Conservation (phyloP, 2,888 invertebrate species). For the Aquatica leii region DNA sequence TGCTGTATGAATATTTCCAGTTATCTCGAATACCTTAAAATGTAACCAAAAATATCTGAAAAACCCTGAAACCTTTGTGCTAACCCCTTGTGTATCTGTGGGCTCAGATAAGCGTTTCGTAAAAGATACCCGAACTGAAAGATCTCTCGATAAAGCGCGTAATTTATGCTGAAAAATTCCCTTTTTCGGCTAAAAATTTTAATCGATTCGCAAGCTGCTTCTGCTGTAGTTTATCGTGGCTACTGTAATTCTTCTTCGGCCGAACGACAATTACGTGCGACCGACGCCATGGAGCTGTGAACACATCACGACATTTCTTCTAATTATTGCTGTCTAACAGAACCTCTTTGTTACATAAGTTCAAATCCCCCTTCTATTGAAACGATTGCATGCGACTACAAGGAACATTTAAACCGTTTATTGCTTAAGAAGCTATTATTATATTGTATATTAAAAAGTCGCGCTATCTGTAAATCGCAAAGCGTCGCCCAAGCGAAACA, state of each 20-base stretch:
- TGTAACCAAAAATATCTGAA: slow-evolving; percentile 27
- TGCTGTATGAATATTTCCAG: slow-evolving; percentile 25
- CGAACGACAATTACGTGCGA: slow-evolving; percentile 36
- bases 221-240: no score
- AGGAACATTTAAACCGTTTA: slow-evolving; percentile 36
- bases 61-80: slow-evolving; percentile 22
- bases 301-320: slow-evolving; percentile 37
- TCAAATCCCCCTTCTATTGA: slow-evolving; percentile 17
- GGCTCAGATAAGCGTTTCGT: slow-evolving; percentile 26
- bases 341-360: slow-evolving; percentile 24
- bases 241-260: no score
- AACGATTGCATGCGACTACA: slow-evolving; percentile 26
- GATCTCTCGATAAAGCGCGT: slow-evolving; percentile 18
- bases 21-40: slow-evolving; percentile 27
- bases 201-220: neutral
- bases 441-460: slow-evolving; percentile 52
- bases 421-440: slow-evolving; percentile 48
- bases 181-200: neutral
- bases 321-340: slow-evolving; percentile 31
- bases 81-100: slow-evolving; percentile 28
- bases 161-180: slow-evolving; percentile 15
- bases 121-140: slow-evolving; percentile 23
- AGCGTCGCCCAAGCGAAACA: slow-evolving; percentile 51
- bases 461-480: slow-evolving; percentile 50
- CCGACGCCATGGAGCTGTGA: slow-evolving; percentile 34